phyloP scores from a whole-genome alignment of 2,113 vertebrate genomes.

The Nanorana parkeri region DNA sequence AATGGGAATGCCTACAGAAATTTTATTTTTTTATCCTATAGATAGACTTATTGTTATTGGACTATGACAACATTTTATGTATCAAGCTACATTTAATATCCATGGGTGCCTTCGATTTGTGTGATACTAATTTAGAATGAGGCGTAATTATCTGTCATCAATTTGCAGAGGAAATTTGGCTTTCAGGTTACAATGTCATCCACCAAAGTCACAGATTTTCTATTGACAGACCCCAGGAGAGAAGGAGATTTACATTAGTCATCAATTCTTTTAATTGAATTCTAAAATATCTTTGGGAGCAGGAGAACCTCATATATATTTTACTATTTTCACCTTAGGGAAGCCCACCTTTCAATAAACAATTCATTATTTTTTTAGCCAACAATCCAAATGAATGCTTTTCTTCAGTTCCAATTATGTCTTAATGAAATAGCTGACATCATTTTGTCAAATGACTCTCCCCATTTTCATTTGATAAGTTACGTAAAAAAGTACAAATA shows the following conservation, averaged over 20 bases:
- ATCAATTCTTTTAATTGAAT: slow-evolving; percentile 39
- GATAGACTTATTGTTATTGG: no score
- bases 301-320: neutral
- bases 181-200: slow-evolving; percentile 21
- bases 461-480: no score
- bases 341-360: neutral
- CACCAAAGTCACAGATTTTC: slow-evolving; percentile 8
- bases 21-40: no score
- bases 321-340: neutral
- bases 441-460: no score
- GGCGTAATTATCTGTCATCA: neutral
- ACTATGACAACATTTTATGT: no score
- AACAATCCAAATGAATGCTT: neutral
- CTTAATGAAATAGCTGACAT: no score
- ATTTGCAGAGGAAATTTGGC: slow-evolving; percentile 13
- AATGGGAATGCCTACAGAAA: no score
- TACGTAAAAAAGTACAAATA: no score
- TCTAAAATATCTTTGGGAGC: slow-evolving; percentile 12
- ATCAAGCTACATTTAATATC: no score
- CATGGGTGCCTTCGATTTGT: no score
- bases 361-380: slow-evolving; percentile 3
- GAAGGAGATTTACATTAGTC: slow-evolving; percentile 3
- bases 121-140: no score
- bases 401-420: neutral
- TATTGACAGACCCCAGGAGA: neutral